phyloP scores from a whole-genome alignment of 2,797 vertebrate species.

The Tenualosa thibaudeaui region DNA sequence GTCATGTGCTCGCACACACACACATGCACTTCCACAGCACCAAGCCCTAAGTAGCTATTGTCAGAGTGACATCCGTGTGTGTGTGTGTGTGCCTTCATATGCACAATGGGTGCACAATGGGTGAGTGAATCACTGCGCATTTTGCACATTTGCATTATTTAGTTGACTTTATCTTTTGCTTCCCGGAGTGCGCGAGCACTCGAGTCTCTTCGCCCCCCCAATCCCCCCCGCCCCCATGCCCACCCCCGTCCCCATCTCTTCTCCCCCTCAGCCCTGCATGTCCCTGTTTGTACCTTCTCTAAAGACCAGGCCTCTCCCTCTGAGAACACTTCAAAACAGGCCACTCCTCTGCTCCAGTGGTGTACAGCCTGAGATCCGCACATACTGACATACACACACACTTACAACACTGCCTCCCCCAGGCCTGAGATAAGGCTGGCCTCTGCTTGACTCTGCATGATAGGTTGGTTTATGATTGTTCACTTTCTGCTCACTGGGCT shows the following conservation, averaged over 20 bases:
- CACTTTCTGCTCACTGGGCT: not conserved
- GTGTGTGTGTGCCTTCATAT: not conserved
- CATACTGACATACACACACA: not conserved
- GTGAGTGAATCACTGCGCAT: not conserved
- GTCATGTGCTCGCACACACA: not conserved
- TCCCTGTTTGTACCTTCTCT: slow-evolving; percentile 9
- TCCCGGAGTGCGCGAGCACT: not conserved
- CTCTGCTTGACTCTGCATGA: not conserved
- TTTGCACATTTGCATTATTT: slow-evolving; percentile 24
- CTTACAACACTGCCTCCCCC: not conserved
- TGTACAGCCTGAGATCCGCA: not conserved
- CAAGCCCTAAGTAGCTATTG: not conserved
- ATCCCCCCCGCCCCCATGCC: not conserved
- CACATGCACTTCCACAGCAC: not conserved
- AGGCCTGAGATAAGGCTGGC: not conserved
- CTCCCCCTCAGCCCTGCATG: not conserved
- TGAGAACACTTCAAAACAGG: not conserved
- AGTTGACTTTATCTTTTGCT: not conserved
- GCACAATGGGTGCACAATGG: not conserved
- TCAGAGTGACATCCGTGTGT: not conserved
- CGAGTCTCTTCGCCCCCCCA: not conserved
- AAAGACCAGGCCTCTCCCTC: not conserved
- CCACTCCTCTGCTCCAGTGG: not conserved
- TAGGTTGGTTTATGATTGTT: not conserved
- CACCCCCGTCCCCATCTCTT: not conserved